A percentile compares a stretch with the other conserved stretches of the same genome.
Conservation (phyloP, 2,113 vertebrate genomes). For the Galemys pyrenaicus region DNA sequence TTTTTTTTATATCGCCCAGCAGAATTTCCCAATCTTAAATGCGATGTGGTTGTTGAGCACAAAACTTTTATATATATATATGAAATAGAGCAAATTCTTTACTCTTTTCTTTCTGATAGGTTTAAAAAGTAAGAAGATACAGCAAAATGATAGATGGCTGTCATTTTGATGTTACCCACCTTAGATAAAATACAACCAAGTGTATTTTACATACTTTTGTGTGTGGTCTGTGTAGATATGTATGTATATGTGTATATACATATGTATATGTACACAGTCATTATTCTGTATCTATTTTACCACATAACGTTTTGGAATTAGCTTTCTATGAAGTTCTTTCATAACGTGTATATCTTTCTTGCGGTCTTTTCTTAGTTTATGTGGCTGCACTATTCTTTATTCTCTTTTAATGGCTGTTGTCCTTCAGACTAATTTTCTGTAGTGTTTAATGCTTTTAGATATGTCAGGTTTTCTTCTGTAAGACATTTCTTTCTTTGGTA, state of each 20-base stretch:
- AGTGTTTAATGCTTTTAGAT: constrained; percentile 80
- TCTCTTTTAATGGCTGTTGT: constrained; percentile 78
- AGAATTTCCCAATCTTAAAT: constrained; percentile 25
- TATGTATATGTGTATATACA: constrained; percentile 84
- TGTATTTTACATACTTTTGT: constrained; percentile 86
- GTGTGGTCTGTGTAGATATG: constrained; percentile 85
- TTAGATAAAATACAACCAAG: constrained; percentile 86
- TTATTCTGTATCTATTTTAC: constrained; percentile 80
- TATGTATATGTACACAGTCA: constrained; percentile 83
- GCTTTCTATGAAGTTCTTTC: constrained; percentile 67
- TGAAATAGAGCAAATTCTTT: constrained; percentile 83
- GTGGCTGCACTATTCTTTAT: constrained; percentile 77
- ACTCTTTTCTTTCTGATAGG: constrained; percentile 86
- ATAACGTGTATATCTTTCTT: constrained; percentile 68
- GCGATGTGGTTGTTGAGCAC: constrained; percentile 47
- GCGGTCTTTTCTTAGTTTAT: constrained; percentile 69
- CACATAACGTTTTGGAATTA: constrained; percentile 78
- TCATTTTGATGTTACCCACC: constrained; percentile 86
- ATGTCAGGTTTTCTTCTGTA: constrained; percentile 72
- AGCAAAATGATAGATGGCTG: constrained; percentile 85
- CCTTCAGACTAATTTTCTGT: constrained; percentile 84
- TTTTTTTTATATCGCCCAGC: neutral
- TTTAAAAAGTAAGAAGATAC: constrained; percentile 86
- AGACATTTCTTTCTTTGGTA: constrained; percentile 73
- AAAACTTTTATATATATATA: constrained; percentile 63